Evolutionary conservation across 2,797 vertebrate genomes (phyloP).

Genomic region (Hemitrygon akajei): DNA sequence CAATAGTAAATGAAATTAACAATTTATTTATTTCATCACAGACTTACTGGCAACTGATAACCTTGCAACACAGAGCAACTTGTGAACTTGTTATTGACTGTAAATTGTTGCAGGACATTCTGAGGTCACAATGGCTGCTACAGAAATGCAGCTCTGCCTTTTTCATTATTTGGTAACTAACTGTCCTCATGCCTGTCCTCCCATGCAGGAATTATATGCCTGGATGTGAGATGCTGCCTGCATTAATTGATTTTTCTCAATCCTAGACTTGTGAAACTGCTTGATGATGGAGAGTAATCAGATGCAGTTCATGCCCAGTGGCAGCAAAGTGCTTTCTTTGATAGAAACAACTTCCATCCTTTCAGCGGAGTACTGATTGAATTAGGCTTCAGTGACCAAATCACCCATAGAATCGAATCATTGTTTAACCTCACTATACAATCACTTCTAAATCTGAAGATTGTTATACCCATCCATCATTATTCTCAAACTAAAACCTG

Average conservation of each 20-base stretch:
- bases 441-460: slow-evolving; percentile 15
- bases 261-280: neutral
- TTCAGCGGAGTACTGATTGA: neutral
- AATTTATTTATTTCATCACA: no score
- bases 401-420: neutral
- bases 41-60: no score
- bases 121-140: neutral
- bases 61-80: no score
- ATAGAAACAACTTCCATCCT: neutral
- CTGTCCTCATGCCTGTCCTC: neutral
- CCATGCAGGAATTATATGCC: neutral
- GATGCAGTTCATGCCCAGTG: neutral
- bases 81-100: neutral
- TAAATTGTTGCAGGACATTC: neutral
- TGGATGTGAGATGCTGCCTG: neutral
- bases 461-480: neutral
- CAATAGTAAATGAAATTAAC: no score
- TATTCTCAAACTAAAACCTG: neutral
- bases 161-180: no score
- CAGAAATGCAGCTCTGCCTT: neutral
- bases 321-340: neutral
- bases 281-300: neutral
- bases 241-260: neutral
- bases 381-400: neutral
- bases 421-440: neutral